A percentile compares a stretch with the other conserved stretches of the same genome.
phyloP scores from a whole-genome alignment of 2,797 vertebrate genomes.

The Lerista edwardsae region DNA sequence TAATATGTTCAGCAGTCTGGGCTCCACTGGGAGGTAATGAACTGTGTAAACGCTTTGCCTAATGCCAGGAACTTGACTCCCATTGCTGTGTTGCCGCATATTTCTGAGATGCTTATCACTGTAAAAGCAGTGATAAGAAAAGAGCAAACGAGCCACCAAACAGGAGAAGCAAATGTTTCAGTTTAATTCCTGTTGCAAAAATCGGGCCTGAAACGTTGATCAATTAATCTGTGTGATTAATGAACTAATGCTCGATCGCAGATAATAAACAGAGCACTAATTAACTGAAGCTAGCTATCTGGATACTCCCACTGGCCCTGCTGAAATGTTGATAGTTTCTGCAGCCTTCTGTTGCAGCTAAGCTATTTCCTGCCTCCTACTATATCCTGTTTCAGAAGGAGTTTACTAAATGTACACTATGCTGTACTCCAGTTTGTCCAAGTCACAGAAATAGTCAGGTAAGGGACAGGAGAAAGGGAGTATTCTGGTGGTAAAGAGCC shows the following conservation, averaged over 20 bases:
- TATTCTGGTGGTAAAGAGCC: neutral
- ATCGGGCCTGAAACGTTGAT: neutral
- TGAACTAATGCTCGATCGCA: neutral
- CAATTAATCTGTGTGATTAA: constrained; percentile 24
- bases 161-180: constrained; percentile 7
- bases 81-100: neutral
- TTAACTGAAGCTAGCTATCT: neutral
- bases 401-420: neutral
- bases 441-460: neutral
- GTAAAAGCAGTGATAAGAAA: neutral
- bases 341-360: neutral
- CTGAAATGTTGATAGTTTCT: neutral
- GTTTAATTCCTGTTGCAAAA: neutral
- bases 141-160: neutral
- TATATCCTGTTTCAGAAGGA: neutral
- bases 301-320: neutral
- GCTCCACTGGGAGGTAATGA: neutral
- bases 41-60: neutral
- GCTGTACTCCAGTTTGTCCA: neutral
- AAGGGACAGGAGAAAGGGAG: neutral
- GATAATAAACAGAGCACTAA: neutral
- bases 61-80: neutral
- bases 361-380: neutral
- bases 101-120: neutral
- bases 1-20: neutral